Evolutionary conservation across 2,888 invertebrate genomes (phyloP), one percentile per base, ranked within the genome.

Genomic region (Drosophila leonis): DNA sequence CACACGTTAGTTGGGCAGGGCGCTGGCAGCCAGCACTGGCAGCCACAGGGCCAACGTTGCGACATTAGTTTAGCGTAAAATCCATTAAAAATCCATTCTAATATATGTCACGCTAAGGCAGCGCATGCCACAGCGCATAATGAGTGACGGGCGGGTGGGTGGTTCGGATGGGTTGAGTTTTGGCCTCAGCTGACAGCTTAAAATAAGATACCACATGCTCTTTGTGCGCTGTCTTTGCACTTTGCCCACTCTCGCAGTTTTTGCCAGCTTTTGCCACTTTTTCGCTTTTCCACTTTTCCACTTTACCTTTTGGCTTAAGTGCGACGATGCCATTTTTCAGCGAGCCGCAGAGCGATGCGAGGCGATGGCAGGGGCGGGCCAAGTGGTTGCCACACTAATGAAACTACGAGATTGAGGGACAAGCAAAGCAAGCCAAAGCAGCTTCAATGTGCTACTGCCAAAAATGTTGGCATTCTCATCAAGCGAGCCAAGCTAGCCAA

Each of bases 11-110:
- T 33, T 44, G 20, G 13, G 31, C 49, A 24, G 46, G 29, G 49
- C 18, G 27, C 18, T 15, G n/a, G n/a, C n/a, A n/a, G n/a, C 48
- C 60, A 66, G 65, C 69, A 59, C n/a, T 55, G 56, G 49, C 64
- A 48, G 44, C 66, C 73, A 63, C 63, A 64, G 57, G 60, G 41
- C 56, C 67, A 62, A 64, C 60, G 55, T 71, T 68, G 77, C 76
- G 77, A 83, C 82, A 85, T 86, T 82, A 83, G 83, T 88, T 83
- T 82, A 71, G 70, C 80, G 83, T 72, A 82, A 77, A 74, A 87
- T 83, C 85, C 87, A 88, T 87, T 89, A 87, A 88, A 88, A 89
- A 88, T 83, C 88, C 77, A 83, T 88, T 83, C 83, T 86, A 85
- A 86, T 86, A 80, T 83, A 78, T 88, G 88, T 83, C 85, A 84